Percentiles rank a stretch among this genome's conserved stretches.
These are phyloP conservation scores for Morbakka virulenta DNA, from an alignment of 30 jellyfish, hydroid and myxozoan genomes.

Conservation along the genomic window DNA sequence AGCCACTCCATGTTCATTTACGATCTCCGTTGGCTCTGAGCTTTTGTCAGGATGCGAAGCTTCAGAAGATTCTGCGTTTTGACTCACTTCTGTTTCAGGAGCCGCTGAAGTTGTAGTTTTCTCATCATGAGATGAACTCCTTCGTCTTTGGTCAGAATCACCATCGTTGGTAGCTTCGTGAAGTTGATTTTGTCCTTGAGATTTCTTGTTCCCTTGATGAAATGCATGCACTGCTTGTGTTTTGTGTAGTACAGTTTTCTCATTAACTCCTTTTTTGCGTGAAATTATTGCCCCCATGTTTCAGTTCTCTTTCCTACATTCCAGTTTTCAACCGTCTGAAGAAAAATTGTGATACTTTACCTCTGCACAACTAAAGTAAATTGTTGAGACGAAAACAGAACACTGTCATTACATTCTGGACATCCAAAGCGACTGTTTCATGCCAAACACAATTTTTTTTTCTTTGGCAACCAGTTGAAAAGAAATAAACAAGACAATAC, in stretches of 20 bases:
- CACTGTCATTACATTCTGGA: too few species aligned
- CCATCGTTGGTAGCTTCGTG: too few species aligned
- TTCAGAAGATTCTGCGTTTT: neutral
- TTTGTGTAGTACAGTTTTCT: neutral
- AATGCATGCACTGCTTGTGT: neutral
- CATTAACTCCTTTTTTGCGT: neutral
- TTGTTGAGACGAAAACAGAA: too few species aligned
- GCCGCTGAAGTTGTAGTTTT: neutral
- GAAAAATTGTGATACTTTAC: too few species aligned
- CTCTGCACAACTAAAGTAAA: too few species aligned
- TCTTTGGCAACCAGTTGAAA: too few species aligned
- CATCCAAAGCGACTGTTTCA: too few species aligned
- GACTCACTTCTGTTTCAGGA: neutral
- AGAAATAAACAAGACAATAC: too few species aligned
- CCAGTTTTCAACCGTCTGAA: too few species aligned
- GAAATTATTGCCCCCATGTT: neutral
- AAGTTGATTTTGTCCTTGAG: neutral
- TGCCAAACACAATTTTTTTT: too few species aligned
- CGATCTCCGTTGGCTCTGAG: neutral
- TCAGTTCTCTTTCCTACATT: too few species aligned
- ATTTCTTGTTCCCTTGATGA: neutral
- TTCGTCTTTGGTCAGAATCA: neutral
- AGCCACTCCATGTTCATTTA: slow-evolving; percentile 30
- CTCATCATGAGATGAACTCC: neutral
- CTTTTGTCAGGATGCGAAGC: neutral